Conservation (phyloP, 2,113 vertebrate species). For the Triplophysa rosa region DNA sequence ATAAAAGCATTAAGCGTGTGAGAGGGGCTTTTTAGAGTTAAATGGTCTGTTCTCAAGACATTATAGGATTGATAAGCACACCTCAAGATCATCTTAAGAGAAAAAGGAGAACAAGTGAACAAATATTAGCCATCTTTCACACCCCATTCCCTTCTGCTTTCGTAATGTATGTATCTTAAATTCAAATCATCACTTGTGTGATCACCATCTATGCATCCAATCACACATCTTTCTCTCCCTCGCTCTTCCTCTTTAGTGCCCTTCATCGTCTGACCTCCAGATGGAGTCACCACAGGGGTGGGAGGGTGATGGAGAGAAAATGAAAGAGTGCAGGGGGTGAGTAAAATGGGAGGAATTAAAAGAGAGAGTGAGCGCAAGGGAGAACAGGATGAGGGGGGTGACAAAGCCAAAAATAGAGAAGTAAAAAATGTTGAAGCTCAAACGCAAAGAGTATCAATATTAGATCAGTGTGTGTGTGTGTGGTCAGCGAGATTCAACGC, state of each 20-base stretch:
- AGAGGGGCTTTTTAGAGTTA: no score
- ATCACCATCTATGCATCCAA: constrained; percentile 29
- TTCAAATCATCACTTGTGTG: not conserved
- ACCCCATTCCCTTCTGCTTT: not conserved
- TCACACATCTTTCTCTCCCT: not conserved
- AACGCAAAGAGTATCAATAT: not conserved
- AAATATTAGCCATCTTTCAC: not conserved
- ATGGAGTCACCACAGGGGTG: constrained; percentile 73
- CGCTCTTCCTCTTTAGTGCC: constrained; percentile 58
- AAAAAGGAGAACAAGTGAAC: no score
- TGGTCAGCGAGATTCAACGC: not conserved
- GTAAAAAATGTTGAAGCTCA: constrained; percentile 29
- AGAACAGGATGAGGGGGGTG: constrained; percentile 34
- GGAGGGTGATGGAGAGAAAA: constrained; percentile 71
- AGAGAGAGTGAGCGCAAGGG: constrained; percentile 46
- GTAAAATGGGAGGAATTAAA: constrained; percentile 62
- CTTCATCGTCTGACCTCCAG: constrained; percentile 79
- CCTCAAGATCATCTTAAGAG: no score
- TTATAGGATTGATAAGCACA: no score
- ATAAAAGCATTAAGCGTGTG: no score
- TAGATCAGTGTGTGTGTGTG: not conserved
- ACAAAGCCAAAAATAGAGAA: constrained; percentile 58
- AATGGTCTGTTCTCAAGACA: no score
- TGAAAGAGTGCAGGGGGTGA: constrained; percentile 71
- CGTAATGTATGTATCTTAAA: not conserved